These are phyloP conservation scores for Rhinopomastus cyanomelas DNA, from an alignment of 2,113 vertebrate species.

Conservation along the genomic window DNA sequence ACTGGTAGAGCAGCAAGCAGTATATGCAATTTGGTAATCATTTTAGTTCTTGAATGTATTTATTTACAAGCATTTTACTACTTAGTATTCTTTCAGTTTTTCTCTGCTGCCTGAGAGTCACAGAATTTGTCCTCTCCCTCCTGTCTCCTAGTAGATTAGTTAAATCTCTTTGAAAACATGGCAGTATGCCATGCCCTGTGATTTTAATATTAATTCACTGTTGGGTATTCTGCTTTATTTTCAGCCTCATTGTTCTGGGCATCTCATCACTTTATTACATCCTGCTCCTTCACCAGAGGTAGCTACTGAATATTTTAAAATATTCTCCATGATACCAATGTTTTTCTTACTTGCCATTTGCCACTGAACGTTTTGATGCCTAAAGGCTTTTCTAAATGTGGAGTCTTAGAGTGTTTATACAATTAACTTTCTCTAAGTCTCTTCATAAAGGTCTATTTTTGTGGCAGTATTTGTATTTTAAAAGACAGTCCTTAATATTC, in stretches of 20 bases:
- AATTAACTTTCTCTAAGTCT: not conserved
- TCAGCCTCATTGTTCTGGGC: not conserved
- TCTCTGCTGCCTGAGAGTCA: not conserved
- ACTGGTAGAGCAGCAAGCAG: not conserved
- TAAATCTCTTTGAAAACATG: slow-evolving; percentile 13
- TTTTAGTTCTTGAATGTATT: not conserved
- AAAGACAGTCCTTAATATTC: not conserved
- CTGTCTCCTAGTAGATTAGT: slow-evolving; percentile 1
- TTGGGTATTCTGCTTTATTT: not conserved
- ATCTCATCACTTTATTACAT: not conserved
- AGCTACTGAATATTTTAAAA: not conserved
- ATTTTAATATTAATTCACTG: slow-evolving; percentile 28
- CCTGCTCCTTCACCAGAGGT: not conserved
- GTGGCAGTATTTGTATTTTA: not conserved
- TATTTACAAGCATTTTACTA: not conserved
- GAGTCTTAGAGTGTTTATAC: not conserved
- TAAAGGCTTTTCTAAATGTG: not conserved
- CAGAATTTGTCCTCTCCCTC: not conserved
- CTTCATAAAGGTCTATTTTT: not conserved
- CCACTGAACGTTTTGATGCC: not conserved
- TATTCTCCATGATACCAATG: not conserved
- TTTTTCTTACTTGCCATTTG: not conserved
- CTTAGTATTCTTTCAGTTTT: not conserved
- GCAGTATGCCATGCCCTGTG: not conserved
- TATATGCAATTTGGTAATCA: not conserved